A percentile compares a stretch with the other conserved stretches of the same genome.
Conservation (phyloP, 2,888 invertebrate species). For the Laothoe populi region DNA sequence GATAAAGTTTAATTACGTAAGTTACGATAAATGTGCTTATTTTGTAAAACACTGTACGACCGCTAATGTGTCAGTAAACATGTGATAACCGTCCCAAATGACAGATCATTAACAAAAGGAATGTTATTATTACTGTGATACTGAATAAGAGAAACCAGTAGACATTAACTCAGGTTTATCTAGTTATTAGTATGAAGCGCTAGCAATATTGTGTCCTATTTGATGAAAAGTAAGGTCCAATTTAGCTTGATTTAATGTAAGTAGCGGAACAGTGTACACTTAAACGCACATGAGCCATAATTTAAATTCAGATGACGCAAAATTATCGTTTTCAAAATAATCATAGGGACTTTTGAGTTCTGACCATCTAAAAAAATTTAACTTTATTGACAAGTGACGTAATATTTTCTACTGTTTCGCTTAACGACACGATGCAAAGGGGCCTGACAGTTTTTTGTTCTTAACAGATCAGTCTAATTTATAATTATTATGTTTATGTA, state of each 20-base stretch:
- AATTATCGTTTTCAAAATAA: neutral
- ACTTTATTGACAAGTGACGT: too few species aligned
- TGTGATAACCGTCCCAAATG: slow-evolving; percentile 6
- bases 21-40: neutral
- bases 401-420: too few species aligned
- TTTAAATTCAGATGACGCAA: neutral
- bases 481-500: too few species aligned
- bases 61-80: slow-evolving; percentile 14
- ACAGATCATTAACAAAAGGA: slow-evolving; percentile 11
- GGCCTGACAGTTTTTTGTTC: too few species aligned
- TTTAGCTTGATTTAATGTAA: neutral
- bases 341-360: too few species aligned
- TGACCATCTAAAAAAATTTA: neutral
- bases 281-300: neutral
- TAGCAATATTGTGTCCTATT: neutral
- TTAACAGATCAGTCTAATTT: too few species aligned
- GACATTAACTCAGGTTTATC: neutral
- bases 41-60: neutral
- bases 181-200: neutral
- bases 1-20: neutral
- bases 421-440: too few species aligned
- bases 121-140: neutral
- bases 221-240: neutral
- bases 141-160: neutral
- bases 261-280: neutral